Conservation (phyloP, 2,113 vertebrate genomes). For the Nerophis lumbriciformis region DNA sequence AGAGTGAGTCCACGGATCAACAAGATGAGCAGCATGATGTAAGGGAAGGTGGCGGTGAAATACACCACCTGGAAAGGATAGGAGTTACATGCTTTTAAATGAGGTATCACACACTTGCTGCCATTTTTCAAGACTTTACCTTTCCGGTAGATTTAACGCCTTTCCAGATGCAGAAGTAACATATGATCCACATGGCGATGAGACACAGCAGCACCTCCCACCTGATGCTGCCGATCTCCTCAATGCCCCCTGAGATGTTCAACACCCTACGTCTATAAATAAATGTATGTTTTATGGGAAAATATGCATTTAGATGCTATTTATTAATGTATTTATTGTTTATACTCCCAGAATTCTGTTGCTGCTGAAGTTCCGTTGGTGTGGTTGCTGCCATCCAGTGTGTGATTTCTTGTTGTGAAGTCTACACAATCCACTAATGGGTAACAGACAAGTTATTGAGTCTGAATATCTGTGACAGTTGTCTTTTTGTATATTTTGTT, state of each 20-base stretch:
- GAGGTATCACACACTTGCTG: background rate
- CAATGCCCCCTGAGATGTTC: conserved; percentile 81
- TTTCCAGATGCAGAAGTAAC: conserved; percentile 96
- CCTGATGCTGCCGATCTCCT: conserved; percentile 80
- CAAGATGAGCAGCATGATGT: conserved; percentile 67
- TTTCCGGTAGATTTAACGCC: conserved; percentile 91
- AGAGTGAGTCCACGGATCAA: conserved; percentile 69
- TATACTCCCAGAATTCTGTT: conserved; percentile 72
- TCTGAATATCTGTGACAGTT: too few relatives aligned
- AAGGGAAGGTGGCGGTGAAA: conserved; percentile 75
- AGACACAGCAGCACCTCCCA: conserved; percentile 87
- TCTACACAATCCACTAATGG: conserved; percentile 56
- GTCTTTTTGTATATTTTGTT: too few relatives aligned
- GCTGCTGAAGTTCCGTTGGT: conserved; percentile 52
- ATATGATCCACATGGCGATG: conserved; percentile 80
- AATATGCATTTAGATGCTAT: background rate
- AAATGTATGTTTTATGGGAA: background rate
- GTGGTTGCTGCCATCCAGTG: conserved; percentile 25
- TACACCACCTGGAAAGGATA: conserved; percentile 33
- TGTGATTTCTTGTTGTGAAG: conserved; percentile 37
- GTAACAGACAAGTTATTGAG: background rate
- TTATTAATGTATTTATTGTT: background rate
- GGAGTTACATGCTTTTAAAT: background rate
- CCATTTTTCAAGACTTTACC: conserved; percentile 61
- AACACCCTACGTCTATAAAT: conserved; percentile 78